phyloP scores from a whole-genome alignment of 2,888 invertebrate species.

The Hemistola chrysoprasaria region DNA sequence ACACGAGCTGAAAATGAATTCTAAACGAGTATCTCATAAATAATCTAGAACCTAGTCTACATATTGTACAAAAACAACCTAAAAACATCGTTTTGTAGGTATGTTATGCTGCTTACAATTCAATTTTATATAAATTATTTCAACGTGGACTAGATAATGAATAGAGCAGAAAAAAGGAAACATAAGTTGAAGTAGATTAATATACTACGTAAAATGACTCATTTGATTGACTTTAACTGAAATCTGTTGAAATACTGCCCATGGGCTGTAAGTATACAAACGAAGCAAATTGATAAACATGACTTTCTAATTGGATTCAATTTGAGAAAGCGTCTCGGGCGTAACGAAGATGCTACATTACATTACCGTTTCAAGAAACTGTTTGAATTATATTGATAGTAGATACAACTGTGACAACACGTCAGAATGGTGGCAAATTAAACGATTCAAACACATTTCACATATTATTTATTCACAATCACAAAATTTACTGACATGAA shows the following conservation, averaged over 20 bases:
- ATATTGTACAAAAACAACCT: slow-evolving; percentile 45
- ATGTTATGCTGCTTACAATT: slow-evolving; percentile 24
- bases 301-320: slow-evolving; percentile 20
- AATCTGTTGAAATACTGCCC: slow-evolving; percentile 4
- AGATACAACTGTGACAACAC: too few relatives aligned
- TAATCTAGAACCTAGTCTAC: slow-evolving; percentile 54
- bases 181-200: slow-evolving; percentile 3
- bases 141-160: slow-evolving; percentile 8
- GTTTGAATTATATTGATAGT: slow-evolving; percentile 10
- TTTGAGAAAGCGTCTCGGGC: slow-evolving; percentile 13
- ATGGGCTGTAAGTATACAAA: slow-evolving; percentile 6
- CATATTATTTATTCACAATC: too few relatives aligned
- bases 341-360: slow-evolving; percentile 9
- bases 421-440: too few relatives aligned
- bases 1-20: slow-evolving; percentile 77
- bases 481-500: too few relatives aligned
- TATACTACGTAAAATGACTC: slow-evolving; percentile 8
- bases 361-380: slow-evolving; percentile 1
- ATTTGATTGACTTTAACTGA: slow-evolving; percentile 14
- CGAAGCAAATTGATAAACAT: slow-evolving; percentile 17
- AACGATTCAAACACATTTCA: too few relatives aligned
- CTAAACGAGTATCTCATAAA: slow-evolving; percentile 70
- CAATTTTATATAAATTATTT: slow-evolving; percentile 21
- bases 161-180: slow-evolving; percentile 8
- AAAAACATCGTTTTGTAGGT: slow-evolving; percentile 30